Conservation (phyloP, 2,888 invertebrate species). For the Dilophus febrilis region DNA sequence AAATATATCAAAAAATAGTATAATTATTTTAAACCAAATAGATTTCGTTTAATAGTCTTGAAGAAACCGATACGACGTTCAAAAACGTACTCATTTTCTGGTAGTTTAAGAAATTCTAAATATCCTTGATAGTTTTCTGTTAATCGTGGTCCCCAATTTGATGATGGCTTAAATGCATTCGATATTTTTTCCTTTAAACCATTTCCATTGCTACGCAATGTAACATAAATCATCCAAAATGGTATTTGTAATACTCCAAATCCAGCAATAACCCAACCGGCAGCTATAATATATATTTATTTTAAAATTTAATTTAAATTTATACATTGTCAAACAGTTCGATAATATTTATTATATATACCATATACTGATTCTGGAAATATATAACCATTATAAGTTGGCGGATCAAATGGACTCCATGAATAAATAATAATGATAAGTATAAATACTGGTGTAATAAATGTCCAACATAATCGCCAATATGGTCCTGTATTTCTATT, state of each 20-base stretch:
- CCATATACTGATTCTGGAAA: slow-evolving; percentile 46
- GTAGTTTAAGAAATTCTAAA: slow-evolving; percentile 23
- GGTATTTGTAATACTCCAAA: slow-evolving; percentile 35
- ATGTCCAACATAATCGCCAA: slow-evolving; percentile 66
- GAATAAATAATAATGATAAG: slow-evolving; percentile 54
- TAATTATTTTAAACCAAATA: no score
- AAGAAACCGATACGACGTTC: no score
- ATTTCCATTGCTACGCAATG: slow-evolving; percentile 20
- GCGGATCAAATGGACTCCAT: slow-evolving; percentile 38
- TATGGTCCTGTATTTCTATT: slow-evolving; percentile 47
- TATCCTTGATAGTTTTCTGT: slow-evolving; percentile 33
- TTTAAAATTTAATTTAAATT: neutral
- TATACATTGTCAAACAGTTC: no score
- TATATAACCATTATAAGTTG: slow-evolving; percentile 38
- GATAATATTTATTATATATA: no score
- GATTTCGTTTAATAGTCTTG: no score
- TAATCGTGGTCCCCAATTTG: slow-evolving; percentile 41
- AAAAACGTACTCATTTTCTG: no score
- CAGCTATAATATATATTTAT: slow-evolving; percentile 12
- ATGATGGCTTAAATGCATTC: slow-evolving; percentile 31
- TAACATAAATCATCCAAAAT: slow-evolving; percentile 23
- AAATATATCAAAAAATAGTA: no score
- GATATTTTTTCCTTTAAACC: slow-evolving; percentile 22
- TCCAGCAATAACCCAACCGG: slow-evolving; percentile 34
- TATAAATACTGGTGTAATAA: slow-evolving; percentile 55